Conservation (phyloP, 2,797 vertebrate species). For the Tenualosa thibaudeaui region DNA sequence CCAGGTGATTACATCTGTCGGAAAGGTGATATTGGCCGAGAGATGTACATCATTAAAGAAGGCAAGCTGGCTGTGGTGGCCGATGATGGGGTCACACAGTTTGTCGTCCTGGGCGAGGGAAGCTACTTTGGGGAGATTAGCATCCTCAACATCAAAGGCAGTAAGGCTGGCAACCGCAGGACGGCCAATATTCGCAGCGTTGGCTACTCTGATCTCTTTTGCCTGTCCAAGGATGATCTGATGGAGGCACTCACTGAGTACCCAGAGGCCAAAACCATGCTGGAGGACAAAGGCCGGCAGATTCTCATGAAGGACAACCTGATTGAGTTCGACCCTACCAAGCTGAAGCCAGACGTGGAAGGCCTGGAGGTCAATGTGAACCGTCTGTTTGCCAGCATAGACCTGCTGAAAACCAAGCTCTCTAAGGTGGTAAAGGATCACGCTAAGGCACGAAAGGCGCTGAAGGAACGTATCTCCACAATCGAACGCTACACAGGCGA, state of each 20-base stretch:
- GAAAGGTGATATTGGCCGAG: slow-evolving; percentile 95
- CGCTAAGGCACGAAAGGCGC: slow-evolving; percentile 72
- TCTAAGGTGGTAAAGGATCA: slow-evolving; percentile 84
- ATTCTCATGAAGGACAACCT: slow-evolving; percentile 94
- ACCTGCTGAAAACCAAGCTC: slow-evolving; percentile 84
- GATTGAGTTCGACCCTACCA: slow-evolving; percentile 85
- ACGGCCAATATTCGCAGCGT: slow-evolving; percentile 97
- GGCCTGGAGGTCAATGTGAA: slow-evolving; percentile 87
- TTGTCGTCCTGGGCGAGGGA: slow-evolving; percentile 93
- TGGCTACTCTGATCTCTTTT: slow-evolving; percentile 96
- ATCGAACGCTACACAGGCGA: slow-evolving; percentile 78
- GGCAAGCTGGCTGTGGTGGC: slow-evolving; percentile 95
- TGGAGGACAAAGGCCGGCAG: slow-evolving; percentile 94
- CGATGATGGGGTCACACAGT: slow-evolving; percentile 92
- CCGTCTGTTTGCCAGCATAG: slow-evolving; percentile 79
- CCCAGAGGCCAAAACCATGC: slow-evolving; percentile 91
- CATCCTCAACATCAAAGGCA: slow-evolving; percentile 97
- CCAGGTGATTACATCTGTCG: slow-evolving; percentile 97
- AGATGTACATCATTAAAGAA: slow-evolving; percentile 99
- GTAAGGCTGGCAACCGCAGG: slow-evolving; percentile 94
- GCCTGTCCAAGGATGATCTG: slow-evolving; percentile 94
- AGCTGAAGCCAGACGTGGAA: slow-evolving; percentile 82
- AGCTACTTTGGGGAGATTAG: slow-evolving; percentile 98
- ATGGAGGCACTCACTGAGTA: slow-evolving; percentile 96
- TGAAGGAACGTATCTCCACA: slow-evolving; percentile 79